Conservation (phyloP, 2,888 invertebrate species). For the Electrophaes corylata region DNA sequence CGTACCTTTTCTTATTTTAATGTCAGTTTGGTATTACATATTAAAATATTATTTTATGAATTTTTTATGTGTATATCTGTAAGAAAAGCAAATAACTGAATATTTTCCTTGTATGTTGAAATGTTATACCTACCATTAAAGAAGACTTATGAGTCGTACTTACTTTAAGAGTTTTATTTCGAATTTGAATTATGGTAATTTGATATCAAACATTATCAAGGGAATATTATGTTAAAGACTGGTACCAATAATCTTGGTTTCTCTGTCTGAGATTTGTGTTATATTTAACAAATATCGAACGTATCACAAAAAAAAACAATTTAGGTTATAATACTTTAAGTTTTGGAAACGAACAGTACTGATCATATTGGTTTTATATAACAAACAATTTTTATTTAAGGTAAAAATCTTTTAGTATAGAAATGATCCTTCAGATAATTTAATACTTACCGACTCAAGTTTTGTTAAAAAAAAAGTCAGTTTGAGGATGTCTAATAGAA, state of each 20-base stretch:
- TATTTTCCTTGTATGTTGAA: slow-evolving; percentile 57
- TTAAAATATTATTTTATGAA: neutral
- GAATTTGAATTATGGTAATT: slow-evolving; percentile 56
- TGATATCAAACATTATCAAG: slow-evolving; percentile 54
- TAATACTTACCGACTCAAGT: no score
- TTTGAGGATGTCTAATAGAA: no score
- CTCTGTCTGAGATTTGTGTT: no score
- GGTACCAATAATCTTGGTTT: neutral
- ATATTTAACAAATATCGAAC: no score
- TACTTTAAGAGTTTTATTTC: slow-evolving; percentile 60
- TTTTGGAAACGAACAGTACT: no score
- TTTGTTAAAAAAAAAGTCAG: no score
- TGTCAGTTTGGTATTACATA: neutral
- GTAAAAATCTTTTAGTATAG: no score
- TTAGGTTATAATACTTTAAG: no score
- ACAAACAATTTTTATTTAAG: no score
- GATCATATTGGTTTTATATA: no score
- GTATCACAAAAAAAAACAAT: no score
- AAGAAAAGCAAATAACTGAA: slow-evolving; percentile 8
- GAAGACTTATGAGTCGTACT: slow-evolving; percentile 68
- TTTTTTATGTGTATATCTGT: neutral
- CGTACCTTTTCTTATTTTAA: neutral
- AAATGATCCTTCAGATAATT: no score
- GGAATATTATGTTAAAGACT: neutral
- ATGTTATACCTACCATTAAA: slow-evolving; percentile 64